These are phyloP conservation scores for Dastarcus helophoroides DNA, from an alignment of 2,888 invertebrate genomes.

Conservation along the genomic window DNA sequence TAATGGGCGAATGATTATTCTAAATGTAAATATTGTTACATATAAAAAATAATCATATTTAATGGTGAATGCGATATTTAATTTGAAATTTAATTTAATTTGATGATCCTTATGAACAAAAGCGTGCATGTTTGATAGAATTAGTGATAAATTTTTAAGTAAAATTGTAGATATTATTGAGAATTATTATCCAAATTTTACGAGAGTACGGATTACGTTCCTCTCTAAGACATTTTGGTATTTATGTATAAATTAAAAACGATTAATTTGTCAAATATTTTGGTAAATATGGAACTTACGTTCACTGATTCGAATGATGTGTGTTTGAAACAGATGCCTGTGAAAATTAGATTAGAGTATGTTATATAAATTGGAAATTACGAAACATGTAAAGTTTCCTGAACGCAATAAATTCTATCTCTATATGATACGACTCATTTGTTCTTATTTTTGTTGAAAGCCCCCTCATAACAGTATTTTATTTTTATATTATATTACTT, in stretches of 20 bases:
- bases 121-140: conserved; percentile 29
- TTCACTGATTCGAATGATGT: conserved; percentile 13
- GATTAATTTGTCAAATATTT: conserved; percentile 27
- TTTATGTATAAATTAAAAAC: conserved; percentile 28
- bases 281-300: conserved; percentile 24
- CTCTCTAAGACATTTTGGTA: conserved; percentile 32
- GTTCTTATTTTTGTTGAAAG: no score
- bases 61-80: conserved; percentile 18
- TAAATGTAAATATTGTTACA: conserved; percentile 48
- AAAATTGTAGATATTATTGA: conserved; percentile 31
- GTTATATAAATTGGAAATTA: conserved; percentile 32
- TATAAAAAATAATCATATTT: conserved; percentile 33
- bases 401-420: conserved; percentile 44
- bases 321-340: background rate
- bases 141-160: conserved; percentile 25
- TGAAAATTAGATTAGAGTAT: background rate
- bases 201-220: conserved; percentile 39
- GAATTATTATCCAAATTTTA: conserved; percentile 32
- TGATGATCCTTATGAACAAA: conserved; percentile 18
- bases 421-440: no score
- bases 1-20: conserved; percentile 36
- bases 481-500: no score
- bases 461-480: no score
- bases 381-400: conserved; percentile 41
- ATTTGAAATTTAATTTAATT: background rate